A percentile compares a stretch with the other conserved stretches of the same genome.
Evolutionary conservation across 2,888 invertebrate species (phyloP).

Genomic region (Diadegma fenestrale): DNA sequence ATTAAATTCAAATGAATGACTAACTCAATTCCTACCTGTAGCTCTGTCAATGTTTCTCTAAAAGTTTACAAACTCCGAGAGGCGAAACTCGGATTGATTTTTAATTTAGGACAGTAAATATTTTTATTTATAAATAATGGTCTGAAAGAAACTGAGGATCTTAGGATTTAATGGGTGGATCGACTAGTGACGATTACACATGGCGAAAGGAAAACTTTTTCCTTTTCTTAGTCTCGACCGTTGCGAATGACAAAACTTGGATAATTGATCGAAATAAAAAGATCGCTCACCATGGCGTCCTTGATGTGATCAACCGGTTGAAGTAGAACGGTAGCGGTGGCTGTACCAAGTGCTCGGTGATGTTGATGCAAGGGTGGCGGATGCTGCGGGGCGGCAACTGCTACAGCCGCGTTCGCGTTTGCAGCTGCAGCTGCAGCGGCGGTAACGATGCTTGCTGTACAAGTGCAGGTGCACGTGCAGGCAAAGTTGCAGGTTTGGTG

Average conservation of each 20-base stretch:
- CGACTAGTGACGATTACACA: too few relatives aligned
- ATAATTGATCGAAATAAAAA: background rate
- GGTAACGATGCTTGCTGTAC: slow-evolving; percentile 79
- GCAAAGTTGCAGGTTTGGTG: slow-evolving; percentile 81
- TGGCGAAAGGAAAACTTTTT: too few relatives aligned
- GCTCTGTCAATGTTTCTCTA: slow-evolving; percentile 10
- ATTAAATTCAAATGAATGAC: background rate
- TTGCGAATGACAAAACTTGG: background rate
- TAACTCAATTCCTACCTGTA: background rate
- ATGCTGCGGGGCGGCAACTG: slow-evolving; percentile 69
- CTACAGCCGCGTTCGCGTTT: slow-evolving; percentile 73
- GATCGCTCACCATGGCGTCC: slow-evolving; percentile 83
- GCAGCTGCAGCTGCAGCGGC: slow-evolving; percentile 77
- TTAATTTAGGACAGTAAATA: background rate
- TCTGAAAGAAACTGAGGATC: too few relatives aligned
- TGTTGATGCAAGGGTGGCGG: slow-evolving; percentile 76
- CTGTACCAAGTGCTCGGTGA: slow-evolving; percentile 77
- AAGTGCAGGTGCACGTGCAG: slow-evolving; percentile 82
- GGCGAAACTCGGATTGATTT: background rate
- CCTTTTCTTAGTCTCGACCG: background rate
- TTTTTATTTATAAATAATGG: background rate
- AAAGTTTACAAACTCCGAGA: background rate
- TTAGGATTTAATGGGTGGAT: too few relatives aligned
- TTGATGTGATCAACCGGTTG: slow-evolving; percentile 84
- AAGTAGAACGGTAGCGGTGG: slow-evolving; percentile 81